Evolutionary conservation across 2,888 invertebrate species (phyloP).

Genomic region (Embidobia sp.): DNA sequence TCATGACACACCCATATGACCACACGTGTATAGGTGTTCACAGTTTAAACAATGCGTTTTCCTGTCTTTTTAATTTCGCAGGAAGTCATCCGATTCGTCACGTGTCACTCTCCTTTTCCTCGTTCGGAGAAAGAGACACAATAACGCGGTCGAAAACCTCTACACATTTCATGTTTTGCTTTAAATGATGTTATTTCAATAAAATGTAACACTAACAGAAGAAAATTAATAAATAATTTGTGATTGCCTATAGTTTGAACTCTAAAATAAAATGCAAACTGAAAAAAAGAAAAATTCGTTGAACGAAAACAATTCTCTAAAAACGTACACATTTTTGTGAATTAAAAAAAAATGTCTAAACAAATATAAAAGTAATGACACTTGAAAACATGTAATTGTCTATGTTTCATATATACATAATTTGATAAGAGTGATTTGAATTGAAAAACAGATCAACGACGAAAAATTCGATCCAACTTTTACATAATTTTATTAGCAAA

Average conservation of each 20-base stretch:
- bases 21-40: slow-evolving; percentile 61
- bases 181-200: not conserved
- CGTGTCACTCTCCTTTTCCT: slow-evolving; percentile 53
- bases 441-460: not conserved
- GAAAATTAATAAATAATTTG: too few relatives aligned
- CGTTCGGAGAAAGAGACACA: slow-evolving; percentile 44
- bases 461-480: slow-evolving; percentile 11
- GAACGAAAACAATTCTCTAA: too few relatives aligned
- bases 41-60: slow-evolving; percentile 74
- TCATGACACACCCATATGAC: slow-evolving; percentile 71
- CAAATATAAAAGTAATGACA: too few relatives aligned
- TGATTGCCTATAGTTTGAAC: too few relatives aligned
- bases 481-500: not conserved
- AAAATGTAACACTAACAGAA: too few relatives aligned
- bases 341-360: too few relatives aligned
- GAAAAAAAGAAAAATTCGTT: too few relatives aligned
- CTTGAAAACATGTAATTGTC: too few relatives aligned
- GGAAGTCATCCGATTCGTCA: slow-evolving; percentile 62
- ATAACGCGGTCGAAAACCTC: slow-evolving; percentile 15
- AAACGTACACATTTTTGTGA: too few relatives aligned
- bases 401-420: too few relatives aligned
- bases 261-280: too few relatives aligned
- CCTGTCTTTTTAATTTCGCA: slow-evolving; percentile 69
- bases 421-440: too few relatives aligned
- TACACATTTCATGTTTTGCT: slow-evolving; percentile 5